Percentiles rank a stretch among this genome's conserved stretches.
These are phyloP conservation scores for Intellagama lesueurii DNA, from an alignment of 2,797 vertebrate species.

Conservation along the genomic window DNA sequence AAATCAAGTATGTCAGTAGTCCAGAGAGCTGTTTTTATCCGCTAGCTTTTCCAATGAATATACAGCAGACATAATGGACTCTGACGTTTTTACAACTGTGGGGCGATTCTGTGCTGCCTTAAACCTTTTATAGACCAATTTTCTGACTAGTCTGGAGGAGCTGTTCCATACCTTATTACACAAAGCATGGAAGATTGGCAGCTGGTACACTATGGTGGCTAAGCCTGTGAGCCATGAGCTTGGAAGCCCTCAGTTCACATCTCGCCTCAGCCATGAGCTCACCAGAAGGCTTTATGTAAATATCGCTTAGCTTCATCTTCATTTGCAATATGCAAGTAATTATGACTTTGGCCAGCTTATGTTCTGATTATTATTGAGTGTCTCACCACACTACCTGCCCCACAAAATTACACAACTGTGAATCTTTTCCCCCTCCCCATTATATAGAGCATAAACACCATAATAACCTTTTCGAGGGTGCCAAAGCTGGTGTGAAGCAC, in stretches of 20 bases:
- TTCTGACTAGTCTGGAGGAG: not conserved
- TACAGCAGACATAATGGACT: not conserved
- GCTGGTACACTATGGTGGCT: not conserved
- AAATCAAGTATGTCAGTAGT: constrained; percentile 10
- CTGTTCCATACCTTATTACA: not conserved
- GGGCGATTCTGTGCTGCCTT: constrained; percentile 4
- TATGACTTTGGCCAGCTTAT: too few relatives aligned
- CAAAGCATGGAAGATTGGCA: not conserved
- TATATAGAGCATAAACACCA: not conserved
- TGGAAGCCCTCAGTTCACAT: not conserved
- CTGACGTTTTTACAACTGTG: constrained; percentile 18
- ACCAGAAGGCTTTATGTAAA: not conserved
- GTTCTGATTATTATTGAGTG: too few relatives aligned
- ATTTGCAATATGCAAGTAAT: not conserved
- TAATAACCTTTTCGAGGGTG: not conserved
- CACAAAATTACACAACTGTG: not conserved
- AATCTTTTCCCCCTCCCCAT: not conserved
- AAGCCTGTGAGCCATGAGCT: not conserved
- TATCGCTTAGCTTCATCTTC: not conserved
- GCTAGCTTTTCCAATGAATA: not conserved
- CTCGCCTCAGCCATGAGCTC: not conserved
- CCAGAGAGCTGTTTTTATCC: constrained; percentile 9
- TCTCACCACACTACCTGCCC: not conserved
- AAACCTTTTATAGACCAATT: not conserved
- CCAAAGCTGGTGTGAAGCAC: not conserved